phyloP scores from a whole-genome alignment of 2,113 vertebrate genomes.

The Ariopsis seemanni region DNA sequence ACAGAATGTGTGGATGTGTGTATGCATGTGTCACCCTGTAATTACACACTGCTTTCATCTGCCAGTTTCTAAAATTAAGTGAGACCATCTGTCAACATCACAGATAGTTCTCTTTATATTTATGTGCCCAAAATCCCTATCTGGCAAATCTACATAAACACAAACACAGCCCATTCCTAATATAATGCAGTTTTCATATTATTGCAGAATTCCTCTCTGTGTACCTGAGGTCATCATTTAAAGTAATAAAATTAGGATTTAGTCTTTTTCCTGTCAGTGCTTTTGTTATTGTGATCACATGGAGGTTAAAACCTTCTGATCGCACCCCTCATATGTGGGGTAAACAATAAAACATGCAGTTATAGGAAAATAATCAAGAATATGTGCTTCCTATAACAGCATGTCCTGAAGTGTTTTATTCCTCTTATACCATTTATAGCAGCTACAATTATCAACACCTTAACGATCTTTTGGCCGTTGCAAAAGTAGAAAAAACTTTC shows the following conservation, averaged over 20 bases:
- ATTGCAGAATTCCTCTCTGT: background rate
- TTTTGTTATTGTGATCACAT: background rate
- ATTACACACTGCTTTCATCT: background rate
- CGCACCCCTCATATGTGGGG: background rate
- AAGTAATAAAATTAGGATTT: background rate
- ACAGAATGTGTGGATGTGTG: background rate
- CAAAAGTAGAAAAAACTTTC: too few relatives aligned
- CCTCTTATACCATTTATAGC: too few relatives aligned
- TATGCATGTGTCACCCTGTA: background rate
- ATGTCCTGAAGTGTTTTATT: background rate
- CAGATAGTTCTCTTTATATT: background rate
- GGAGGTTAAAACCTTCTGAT: background rate
- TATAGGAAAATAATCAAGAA: background rate
- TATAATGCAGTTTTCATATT: background rate
- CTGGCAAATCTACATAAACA: background rate
- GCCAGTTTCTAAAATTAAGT: slow-evolving; percentile 11
- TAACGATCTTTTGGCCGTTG: too few relatives aligned
- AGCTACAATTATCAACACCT: too few relatives aligned
- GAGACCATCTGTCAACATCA: slow-evolving; percentile 21
- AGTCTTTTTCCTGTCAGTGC: background rate
- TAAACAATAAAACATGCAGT: too few relatives aligned
- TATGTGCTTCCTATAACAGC: background rate
- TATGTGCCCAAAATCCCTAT: background rate
- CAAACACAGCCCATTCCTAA: background rate
- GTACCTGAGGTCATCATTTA: background rate